Base-by-base conservation (phyloP, 2,888 invertebrate species). In the Allygus modestus region DNA sequence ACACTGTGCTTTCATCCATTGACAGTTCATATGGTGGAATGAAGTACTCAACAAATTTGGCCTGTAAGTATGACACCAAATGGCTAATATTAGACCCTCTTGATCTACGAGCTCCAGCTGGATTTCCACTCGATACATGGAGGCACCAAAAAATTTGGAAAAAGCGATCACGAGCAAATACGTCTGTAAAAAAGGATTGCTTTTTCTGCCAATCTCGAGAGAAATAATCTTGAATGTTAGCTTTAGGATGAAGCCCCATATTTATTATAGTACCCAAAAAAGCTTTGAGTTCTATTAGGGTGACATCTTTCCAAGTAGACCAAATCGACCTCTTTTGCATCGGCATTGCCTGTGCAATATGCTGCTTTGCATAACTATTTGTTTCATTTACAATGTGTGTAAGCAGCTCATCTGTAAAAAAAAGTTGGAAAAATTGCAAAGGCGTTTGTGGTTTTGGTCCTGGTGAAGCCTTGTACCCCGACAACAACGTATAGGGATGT, bases 211-310 rank as follows among this genome's bases (percentile, higher is more conserved):
- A 58, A 5, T 58, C 58, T 58, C n/a, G 11, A 12, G 58, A 58
- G 23, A 58, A 58, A 23, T 58, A 58, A 5, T 58, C 58, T 58
- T 58, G 11, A 9, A 58, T 7, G 15, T 7, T 15, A 23, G n/a
- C n/a, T 71, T 33, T 71, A 15, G 11, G 12, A 71, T 71, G 37
- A 71, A 58, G 58, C 5, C 58, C 58, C 58, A 58, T 58, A 23
- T 58, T 58, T 58, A 58, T 11, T 11, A 58, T 23, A 5, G n/a
- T n/a, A 9, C 58, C 58, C n/a, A 58, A 17, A n/a, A n/a, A n/a
- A n/a, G 58, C 58, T 23, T 58, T 58, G n/a, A 17, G 7, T 58
- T 58, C 58, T 11, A 7, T n/a, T 20, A 58, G 17, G 58, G 58
- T 58, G 7, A 58, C 58, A 11, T 9, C 11, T 12, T 7, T 58